Conservation (phyloP, 23 tunicate species). For the Clavelina lepadiformis region DNA sequence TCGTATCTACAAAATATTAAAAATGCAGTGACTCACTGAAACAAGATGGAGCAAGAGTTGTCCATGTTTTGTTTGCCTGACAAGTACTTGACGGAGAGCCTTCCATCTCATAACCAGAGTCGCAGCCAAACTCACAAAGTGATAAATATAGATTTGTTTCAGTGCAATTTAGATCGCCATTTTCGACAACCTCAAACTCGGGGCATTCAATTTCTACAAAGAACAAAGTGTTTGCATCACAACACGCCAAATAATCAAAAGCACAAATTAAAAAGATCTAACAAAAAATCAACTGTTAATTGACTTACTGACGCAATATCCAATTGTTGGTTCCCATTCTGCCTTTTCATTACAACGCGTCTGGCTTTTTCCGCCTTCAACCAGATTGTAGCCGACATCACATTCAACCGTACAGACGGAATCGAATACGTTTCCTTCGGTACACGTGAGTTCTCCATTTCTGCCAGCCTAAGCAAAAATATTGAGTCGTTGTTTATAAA, state of each 20-base stretch:
- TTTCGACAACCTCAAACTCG: constrained; percentile 1
- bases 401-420: constrained; percentile 59
- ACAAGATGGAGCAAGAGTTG: constrained; percentile 27
- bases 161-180: constrained; percentile 43
- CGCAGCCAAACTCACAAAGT: constrained; percentile 50
- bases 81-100: constrained; percentile 40
- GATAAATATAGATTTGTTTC: constrained; percentile 50
- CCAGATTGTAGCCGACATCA: constrained; percentile 22
- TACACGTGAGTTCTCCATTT: constrained; percentile 51
- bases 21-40: constrained; percentile 11
- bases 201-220: constrained; percentile 56
- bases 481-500: not conserved
- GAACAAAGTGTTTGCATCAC: not conserved
- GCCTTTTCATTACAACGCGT: constrained; percentile 46
- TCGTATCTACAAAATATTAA: not conserved
- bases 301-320: constrained; percentile 69
- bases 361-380: not conserved
- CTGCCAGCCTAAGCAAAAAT: constrained; percentile 16
- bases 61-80: constrained; percentile 53
- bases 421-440: constrained; percentile 46
- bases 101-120: constrained; percentile 41
- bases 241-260: not conserved
- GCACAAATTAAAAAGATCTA: not conserved
- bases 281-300: not conserved
- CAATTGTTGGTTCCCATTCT: constrained; percentile 50